phyloP scores from a whole-genome alignment of 35 echinoderm and acorn worm genomes.

The Strongylocentrotus purpuratus region DNA sequence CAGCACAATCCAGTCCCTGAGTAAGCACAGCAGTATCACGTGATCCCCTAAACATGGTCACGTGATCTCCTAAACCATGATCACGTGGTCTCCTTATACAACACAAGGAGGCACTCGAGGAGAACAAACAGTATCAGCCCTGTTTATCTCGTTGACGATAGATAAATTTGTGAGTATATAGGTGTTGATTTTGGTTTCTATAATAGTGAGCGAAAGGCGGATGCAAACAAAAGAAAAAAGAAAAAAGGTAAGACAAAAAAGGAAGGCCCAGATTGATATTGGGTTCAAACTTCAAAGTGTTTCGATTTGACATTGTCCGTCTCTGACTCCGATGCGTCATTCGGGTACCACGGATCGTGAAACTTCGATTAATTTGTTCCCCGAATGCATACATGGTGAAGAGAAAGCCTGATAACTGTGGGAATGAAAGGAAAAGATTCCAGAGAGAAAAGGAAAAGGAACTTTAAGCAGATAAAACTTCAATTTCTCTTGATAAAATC shows the following conservation, averaged over 20 bases:
- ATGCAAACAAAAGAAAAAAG: not conserved
- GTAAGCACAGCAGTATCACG: not conserved
- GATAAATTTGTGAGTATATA: not conserved
- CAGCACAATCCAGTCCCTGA: not conserved
- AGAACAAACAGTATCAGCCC: not conserved
- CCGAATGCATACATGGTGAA: not conserved
- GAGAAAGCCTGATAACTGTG: not conserved
- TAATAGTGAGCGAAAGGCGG: not conserved
- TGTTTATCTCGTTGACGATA: not conserved
- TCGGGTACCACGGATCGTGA: not conserved
- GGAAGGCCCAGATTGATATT: not conserved
- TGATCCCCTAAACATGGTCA: not conserved
- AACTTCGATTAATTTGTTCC: too few relatives aligned
- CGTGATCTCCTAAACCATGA: not conserved
- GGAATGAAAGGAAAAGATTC: too few relatives aligned
- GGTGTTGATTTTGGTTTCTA: not conserved
- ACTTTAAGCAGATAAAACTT: too few relatives aligned
- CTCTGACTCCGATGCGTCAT: not conserved
- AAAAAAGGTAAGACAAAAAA: too few relatives aligned
- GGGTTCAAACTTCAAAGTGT: conserved; percentile 9
- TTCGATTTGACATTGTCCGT: not conserved
- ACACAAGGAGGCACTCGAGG: not conserved
- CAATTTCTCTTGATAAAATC: too few relatives aligned
- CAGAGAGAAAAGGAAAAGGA: too few relatives aligned
- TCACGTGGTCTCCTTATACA: not conserved